These are phyloP conservation scores for Aspidiotus rigidus DNA, from an alignment of 2,888 invertebrate genomes.

Conservation along the genomic window DNA sequence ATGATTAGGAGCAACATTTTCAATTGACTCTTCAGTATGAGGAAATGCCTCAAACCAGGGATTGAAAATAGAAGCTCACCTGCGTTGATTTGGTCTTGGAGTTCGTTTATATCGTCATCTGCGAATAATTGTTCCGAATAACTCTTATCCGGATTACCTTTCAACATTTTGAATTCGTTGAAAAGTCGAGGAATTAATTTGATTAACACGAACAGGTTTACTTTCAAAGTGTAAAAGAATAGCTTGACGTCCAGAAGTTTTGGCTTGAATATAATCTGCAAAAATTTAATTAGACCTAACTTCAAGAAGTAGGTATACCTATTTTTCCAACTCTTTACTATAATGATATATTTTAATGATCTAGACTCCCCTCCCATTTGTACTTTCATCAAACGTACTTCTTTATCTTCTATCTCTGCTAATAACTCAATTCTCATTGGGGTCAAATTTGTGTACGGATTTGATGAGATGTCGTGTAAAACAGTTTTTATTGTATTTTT, in stretches of 20 bases:
- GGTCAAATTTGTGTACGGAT: background rate
- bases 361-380: background rate
- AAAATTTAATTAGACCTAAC: background rate
- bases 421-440: background rate
- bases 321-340: too few relatives aligned
- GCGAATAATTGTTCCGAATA: conserved; percentile 10
- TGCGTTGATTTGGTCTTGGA: conserved; percentile 1
- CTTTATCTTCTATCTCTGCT: conserved; percentile 1
- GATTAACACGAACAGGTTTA: background rate
- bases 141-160: background rate
- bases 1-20: background rate
- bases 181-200: conserved; percentile 13
- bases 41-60: background rate
- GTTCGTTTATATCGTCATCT: conserved; percentile 9
- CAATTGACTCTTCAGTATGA: background rate
- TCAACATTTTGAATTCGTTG: conserved; percentile 16
- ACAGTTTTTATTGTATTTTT: conserved; percentile 13
- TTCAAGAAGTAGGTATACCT: too few relatives aligned
- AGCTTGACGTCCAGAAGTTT: conserved; percentile 5
- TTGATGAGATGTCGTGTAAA: conserved; percentile 1
- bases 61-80: background rate
- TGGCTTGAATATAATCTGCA: conserved; percentile 17
- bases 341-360: too few relatives aligned
- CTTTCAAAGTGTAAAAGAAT: conserved; percentile 11
- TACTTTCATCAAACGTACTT: conserved; percentile 1